These are phyloP conservation scores for Talpa occidentalis DNA, from an alignment of 2,113 vertebrate species.

Conservation along the genomic window DNA sequence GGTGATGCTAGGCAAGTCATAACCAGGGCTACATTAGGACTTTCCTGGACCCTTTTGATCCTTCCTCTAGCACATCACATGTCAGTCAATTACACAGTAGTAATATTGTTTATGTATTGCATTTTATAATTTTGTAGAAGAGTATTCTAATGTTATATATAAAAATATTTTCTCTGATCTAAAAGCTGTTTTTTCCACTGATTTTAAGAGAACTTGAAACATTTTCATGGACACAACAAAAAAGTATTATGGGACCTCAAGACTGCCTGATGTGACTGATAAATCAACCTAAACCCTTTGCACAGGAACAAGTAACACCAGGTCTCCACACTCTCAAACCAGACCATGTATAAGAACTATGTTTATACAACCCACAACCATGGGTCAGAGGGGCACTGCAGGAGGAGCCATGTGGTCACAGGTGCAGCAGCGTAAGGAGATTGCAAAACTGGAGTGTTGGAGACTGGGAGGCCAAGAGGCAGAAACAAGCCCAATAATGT, in stretches of 20 bases:
- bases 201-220: conserved; percentile 23
- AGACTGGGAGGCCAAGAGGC: background rate
- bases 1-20: background rate
- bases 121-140: background rate
- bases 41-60: background rate
- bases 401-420: background rate
- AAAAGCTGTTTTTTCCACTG: background rate
- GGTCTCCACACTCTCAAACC: background rate
- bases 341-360: background rate
- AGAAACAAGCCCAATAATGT: background rate
- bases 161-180: background rate
- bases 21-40: background rate
- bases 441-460: background rate
- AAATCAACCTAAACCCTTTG: background rate
- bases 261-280: background rate
- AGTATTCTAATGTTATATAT: background rate
- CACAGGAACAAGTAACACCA: background rate
- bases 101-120: background rate
- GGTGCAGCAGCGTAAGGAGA: background rate
- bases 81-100: background rate
- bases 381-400: background rate
- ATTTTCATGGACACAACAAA: background rate
- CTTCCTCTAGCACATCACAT: background rate
- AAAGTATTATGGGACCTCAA: background rate
- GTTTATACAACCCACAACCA: background rate